Evolutionary conservation across 2,888 invertebrate genomes (phyloP), one percentile per base, ranked within the genome.

Genomic region (Hemistola chrysoprasaria): DNA sequence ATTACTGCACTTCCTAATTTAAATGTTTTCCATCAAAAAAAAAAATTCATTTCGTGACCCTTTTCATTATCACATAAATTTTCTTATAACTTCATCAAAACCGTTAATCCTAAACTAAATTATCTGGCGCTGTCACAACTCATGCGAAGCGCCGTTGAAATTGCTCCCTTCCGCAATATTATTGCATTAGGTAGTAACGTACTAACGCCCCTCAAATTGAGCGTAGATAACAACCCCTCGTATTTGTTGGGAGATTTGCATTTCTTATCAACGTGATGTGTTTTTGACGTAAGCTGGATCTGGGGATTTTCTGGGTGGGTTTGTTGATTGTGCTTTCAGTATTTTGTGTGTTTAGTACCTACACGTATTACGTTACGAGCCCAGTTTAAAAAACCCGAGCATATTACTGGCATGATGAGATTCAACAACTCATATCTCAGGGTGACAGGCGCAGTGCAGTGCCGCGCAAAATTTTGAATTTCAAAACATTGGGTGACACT

Each of bases 191-290:
- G 36, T 38, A 6, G 31, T 31, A 25, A 37, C 34, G 34, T 38
- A 36, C 44, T 43, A 47, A 53, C 57, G 48, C 59, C 71, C 59
- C 65, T 68, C 65, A 72, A 73, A 73, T 73, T 66, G 71, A 49
- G 62, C 67, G 65, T 56, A 63, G 68, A 66, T 68, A 70, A 65
- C 64, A 45, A 61, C 64, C 61, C 52, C 52, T 39, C 61, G 62
- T 65, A 65, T 71, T 65, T 65, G 64, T 65, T 58, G 62, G 63
- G 53, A 62, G 68, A 65, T 71, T 72, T 68, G 62, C 66, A 68
- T 74, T 71, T 60, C 70, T 73, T 67, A 71, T 66, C 66, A 57
- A 8, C 40, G 50, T 56, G 55, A 59, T 59, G 54, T 61, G 49
- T 54, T 51, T 47, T 53, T 62, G 59, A 65, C 58, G 50, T 59